Base-by-base conservation (phyloP, 2,113 vertebrate genomes). In the Oncorhynchus clarkii region DNA sequence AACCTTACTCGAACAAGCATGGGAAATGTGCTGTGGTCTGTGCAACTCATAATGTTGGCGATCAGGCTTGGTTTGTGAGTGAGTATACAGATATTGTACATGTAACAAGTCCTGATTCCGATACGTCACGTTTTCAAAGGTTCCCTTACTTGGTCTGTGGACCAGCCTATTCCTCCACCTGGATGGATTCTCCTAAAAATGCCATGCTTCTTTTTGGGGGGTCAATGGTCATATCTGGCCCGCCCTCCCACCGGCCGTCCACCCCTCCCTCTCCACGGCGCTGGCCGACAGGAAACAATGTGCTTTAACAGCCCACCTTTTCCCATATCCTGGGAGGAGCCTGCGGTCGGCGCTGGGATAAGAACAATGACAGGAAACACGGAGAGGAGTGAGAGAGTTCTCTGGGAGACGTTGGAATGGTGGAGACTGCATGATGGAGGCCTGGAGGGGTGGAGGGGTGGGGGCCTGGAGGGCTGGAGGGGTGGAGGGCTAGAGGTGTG, bases 341-440 rank as follows among this genome's bases (percentile, higher is more conserved):
- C 20, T 83, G 77, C 0, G 80, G 76, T 79, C 73, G 77, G 73
- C 85, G 85, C 84, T 84, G 85, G 14, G 31, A 2, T 34, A 16
- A 84, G 88, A 85, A 93, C 91, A 93, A 93, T 93, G 76, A 72
- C 90, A 92, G 93, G 93, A 93, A 92, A 89, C 82, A 72, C 82
- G 81, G 84, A 90, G 91, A 89, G 85, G 88, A 92, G 88, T 77
- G 83, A 90, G 90, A 74, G 84, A 87, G 83, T 92, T 91, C 88
- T 54, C 90, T 90, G 88, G 90, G 84, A 87, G 82, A 73, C 78
- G 11, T 67, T 65, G 51, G 27, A 62, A 64, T 72, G 79, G 75
- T 49, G 83, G 82, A 89, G 87, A 85, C 80, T 68, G 0, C 14
- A 39, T 67, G 59, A 71, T 83, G 86, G 84, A 80, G 82, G 82